A percentile compares a stretch with the other conserved stretches of the same genome.
phyloP scores from a whole-genome alignment of 2,797 vertebrate genomes.

The Acomys russatus region DNA sequence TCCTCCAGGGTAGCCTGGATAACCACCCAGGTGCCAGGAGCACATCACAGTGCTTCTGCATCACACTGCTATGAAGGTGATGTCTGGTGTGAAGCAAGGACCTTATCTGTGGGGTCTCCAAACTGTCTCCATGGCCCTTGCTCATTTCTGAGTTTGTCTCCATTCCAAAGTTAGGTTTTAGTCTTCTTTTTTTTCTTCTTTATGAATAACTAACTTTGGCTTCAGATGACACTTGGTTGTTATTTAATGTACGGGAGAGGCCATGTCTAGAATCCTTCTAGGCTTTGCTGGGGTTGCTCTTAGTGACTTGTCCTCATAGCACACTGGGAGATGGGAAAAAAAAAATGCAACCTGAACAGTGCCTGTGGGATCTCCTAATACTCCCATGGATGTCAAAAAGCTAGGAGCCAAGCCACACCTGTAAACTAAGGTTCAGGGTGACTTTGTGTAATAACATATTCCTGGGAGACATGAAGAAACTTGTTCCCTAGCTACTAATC shows the following conservation, averaged over 20 bases:
- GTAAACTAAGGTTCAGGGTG: background rate
- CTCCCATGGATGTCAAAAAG: background rate
- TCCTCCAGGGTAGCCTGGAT: background rate
- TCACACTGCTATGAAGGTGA: background rate
- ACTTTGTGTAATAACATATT: background rate
- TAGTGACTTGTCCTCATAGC: background rate
- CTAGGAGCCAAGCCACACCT: background rate
- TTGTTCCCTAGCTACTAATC: background rate
- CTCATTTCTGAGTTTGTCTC: conserved; percentile 45
- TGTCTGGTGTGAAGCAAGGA: background rate
- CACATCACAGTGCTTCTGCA: background rate
- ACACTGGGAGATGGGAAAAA: background rate
- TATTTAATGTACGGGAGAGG: background rate
- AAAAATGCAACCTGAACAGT: rapidly evolving
- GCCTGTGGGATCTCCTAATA: too few species aligned
- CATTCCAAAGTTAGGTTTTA: background rate
- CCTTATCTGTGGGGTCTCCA: background rate
- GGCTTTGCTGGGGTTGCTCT: background rate
- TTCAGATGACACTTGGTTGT: background rate
- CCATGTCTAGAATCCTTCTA: background rate
- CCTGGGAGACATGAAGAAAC: background rate
- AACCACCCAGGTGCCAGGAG: background rate
- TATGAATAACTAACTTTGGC: conserved; percentile 2
- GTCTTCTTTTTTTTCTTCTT: conserved; percentile 3
- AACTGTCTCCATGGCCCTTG: background rate